phyloP scores from a whole-genome alignment of 1,140 invertebrate species.

The Artemia franciscana region DNA sequence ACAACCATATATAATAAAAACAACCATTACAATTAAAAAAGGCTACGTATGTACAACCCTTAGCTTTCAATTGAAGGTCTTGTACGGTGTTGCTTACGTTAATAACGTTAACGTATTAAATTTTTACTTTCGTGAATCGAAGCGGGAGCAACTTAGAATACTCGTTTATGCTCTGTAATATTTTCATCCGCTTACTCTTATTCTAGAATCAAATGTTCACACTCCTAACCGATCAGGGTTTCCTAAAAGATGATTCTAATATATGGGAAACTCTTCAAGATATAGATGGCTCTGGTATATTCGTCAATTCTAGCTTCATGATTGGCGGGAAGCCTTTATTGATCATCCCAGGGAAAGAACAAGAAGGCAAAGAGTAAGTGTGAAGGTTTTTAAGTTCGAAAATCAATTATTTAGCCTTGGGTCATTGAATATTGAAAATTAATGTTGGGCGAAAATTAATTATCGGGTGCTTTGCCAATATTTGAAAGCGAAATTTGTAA shows the following conservation, averaged over 20 bases:
- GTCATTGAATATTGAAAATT: too few species aligned
- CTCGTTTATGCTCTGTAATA: too few species aligned
- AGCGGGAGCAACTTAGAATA: background rate
- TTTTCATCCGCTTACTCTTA: slow-evolving; percentile 1
- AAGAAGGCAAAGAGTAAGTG: slow-evolving; percentile 28
- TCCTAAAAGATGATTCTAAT: slow-evolving; percentile 27
- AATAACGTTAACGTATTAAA: background rate
- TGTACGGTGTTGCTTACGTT: too few species aligned
- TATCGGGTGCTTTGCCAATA: too few species aligned
- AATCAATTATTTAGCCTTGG: too few species aligned
- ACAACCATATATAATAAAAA: too few species aligned
- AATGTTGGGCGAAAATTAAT: too few species aligned
- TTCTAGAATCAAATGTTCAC: slow-evolving; percentile 29
- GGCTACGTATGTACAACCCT: too few species aligned
- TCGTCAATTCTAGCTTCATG: slow-evolving; percentile 28
- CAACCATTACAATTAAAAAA: too few species aligned
- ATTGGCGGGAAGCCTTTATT: slow-evolving; percentile 11
- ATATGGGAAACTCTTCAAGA: slow-evolving; percentile 35
- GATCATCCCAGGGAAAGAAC: slow-evolving; percentile 20
- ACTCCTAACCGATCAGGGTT: slow-evolving; percentile 35
- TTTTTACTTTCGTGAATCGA: background rate
- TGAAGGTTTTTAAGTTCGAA: too few species aligned
- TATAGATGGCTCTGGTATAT: slow-evolving; percentile 31
- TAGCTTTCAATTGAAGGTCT: too few species aligned
- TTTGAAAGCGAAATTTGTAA: too few species aligned